Evolutionary conservation across 2,797 vertebrate species (phyloP), one percentile per base, ranked within the genome.

Genomic region (Chromobotia macracanthus): DNA sequence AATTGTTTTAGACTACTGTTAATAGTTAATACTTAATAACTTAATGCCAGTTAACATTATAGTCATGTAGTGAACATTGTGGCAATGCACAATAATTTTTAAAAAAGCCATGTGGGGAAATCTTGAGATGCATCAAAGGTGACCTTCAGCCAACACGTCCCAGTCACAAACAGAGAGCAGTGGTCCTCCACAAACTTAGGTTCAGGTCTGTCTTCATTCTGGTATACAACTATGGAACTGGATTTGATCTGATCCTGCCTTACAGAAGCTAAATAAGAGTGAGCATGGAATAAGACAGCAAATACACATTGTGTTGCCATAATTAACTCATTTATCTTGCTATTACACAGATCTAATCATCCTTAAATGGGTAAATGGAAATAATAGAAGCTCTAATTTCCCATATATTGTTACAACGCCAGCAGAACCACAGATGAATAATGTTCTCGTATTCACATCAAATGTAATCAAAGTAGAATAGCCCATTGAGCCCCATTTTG

Each of bases 391-490:
- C 13, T 16, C 46, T 10, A 41, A 78, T 53, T 63, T 51, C 3
- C 10, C 0, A 23, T 66, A n/a, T 18, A 46, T 23, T 15, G 56
- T 60, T 28, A 21, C 56, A 10, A 31, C 35, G 50, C 13, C 51
- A 28, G 9, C 11, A 77, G 11, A 38, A 80, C 35, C 21, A 0
- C 21, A 28, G 25, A 28, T 0, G 44, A 70, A 69, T 25, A 3
- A 58, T 12, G 5, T 56, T 67, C 23, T 46, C 9, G 13, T 28
- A 31, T 71, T 44, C 70, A 78, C 67, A 74, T 63, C 61, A 68
- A 61, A 80, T 64, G 69, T 23, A 74, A 68, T 73, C 58, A 70
- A 63, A 53, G 21, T 23, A 68, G 68, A 28, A 44, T 35, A 53
- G 48, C 16, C 48, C 64, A 63, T 3, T 25, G 53, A 51, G 77